Evolutionary conservation across 2,888 invertebrate species (phyloP), one percentile per base, ranked within the genome.

Genomic region (Cataglyphis livida): DNA sequence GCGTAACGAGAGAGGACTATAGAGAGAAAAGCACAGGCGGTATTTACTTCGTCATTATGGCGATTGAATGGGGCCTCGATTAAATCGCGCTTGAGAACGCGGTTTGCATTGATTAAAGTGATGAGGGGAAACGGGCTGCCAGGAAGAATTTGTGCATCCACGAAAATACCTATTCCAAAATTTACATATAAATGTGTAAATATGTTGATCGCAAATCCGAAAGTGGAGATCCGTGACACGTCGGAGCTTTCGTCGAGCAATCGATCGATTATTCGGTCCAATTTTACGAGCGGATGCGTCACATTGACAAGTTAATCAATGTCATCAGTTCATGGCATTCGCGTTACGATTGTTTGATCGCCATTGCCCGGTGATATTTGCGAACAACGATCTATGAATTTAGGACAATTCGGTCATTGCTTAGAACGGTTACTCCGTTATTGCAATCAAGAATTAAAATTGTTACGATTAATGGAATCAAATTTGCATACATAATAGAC

Each of bases 131-230:
- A 59, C 15, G 51, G 41, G 68, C 32, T 32, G 57, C 28, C 38
- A 41, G 12, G 6, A 57, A 18, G 59, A 76, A 44, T 12, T 25
- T 12, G 78, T 44, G 38, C 21, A 10, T 21, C 41, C 71, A 44
- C 21, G 21, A 32, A 70, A 70, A 59, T 57, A 32, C 21, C 78
- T 35, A 59, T 41, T 44, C 44, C 38, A 32, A 51, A n/a, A 59
- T 79, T 57, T 79, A 44, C 78, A 78, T 71, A 6, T 32, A 10
- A 66, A 54, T 57, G 74, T 68, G 21, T 25, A 65, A 70, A 75
- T 61, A 28, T 7, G 28, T n/a, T 41, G 64, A 64, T 74, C 15
- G 74, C 18, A 9, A 38, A 18, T n/a, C n/a, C 25, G 25, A 48
- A 75, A 65, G 38, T 38, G 28, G 38, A 76, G 54, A 76, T 15